phyloP scores from a whole-genome alignment of 2,113 vertebrate species.

The Eptesicus fuscus region DNA sequence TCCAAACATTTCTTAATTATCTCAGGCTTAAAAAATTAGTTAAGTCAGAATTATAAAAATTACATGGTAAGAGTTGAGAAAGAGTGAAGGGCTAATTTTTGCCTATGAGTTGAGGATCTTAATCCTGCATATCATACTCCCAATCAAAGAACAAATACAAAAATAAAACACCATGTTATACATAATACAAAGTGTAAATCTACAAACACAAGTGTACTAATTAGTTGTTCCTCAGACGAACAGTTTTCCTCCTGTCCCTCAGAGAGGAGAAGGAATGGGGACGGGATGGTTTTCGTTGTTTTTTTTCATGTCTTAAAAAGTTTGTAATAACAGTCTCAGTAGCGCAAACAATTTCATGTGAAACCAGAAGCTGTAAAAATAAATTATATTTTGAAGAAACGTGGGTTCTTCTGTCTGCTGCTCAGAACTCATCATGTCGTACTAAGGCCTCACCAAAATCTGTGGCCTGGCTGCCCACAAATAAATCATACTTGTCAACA shows the following conservation, averaged over 20 bases:
- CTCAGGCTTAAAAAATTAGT: conserved; percentile 58
- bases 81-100: conserved; percentile 29
- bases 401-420: conserved; percentile 37
- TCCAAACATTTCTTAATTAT: conserved; percentile 64
- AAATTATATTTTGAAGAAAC: conserved; percentile 86
- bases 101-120: conserved; percentile 43
- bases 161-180: conserved; percentile 74
- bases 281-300: conserved; percentile 42
- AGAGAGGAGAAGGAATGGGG: conserved; percentile 44
- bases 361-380: conserved; percentile 86
- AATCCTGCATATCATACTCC: conserved; percentile 59
- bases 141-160: conserved; percentile 70
- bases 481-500: conserved; percentile 91
- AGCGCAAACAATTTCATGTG: conserved; percentile 72
- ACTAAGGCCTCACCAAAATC: conserved; percentile 93
- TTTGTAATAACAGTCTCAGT: conserved; percentile 78
- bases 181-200: conserved; percentile 67
- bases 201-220: conserved; percentile 66
- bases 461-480: conserved; percentile 95
- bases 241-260: conserved; percentile 27
- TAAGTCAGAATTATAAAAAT: conserved; percentile 57
- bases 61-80: neutral
- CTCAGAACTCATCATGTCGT: conserved; percentile 92
- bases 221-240: conserved; percentile 59
- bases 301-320: conserved; percentile 60